phyloP scores from a whole-genome alignment of 2,888 invertebrate species.

The Dendrolimus houi region DNA sequence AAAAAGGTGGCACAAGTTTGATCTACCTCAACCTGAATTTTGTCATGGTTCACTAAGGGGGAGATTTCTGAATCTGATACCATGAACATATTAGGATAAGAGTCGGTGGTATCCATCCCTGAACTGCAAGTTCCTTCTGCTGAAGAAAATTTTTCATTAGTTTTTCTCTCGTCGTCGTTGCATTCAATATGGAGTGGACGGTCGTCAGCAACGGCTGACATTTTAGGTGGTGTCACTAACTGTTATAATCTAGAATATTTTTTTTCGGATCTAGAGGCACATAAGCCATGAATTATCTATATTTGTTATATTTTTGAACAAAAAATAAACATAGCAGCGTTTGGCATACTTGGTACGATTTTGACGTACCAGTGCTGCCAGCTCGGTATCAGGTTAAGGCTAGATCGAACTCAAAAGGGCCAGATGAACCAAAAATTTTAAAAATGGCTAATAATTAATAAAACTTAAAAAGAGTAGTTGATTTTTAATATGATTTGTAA shows the following conservation, averaged over 20 bases:
- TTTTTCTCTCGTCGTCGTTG: constrained; percentile 42
- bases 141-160: constrained; percentile 38
- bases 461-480: too few relatives aligned
- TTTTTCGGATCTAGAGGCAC: constrained; percentile 15
- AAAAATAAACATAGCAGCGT: constrained; percentile 48
- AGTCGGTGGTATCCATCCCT: constrained; percentile 36
- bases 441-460: too few relatives aligned
- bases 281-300: constrained; percentile 34
- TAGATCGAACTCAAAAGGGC: too few relatives aligned
- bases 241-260: constrained; percentile 21
- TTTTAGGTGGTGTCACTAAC: constrained; percentile 24
- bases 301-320: constrained; percentile 23
- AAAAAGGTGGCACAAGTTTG: constrained; percentile 1
- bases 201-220: constrained; percentile 38
- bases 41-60: constrained; percentile 22
- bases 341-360: background rate
- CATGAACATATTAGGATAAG: constrained; percentile 26
- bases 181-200: constrained; percentile 34
- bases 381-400: too few relatives aligned
- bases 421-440: too few relatives aligned
- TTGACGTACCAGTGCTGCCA: too few relatives aligned
- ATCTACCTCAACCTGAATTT: constrained; percentile 1
- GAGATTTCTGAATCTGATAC: constrained; percentile 28
- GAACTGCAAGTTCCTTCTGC: constrained; percentile 36
- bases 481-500: too few relatives aligned